Evolutionary conservation across 2,888 invertebrate genomes (phyloP).

Genomic region (Pristionchus arcanus): DNA sequence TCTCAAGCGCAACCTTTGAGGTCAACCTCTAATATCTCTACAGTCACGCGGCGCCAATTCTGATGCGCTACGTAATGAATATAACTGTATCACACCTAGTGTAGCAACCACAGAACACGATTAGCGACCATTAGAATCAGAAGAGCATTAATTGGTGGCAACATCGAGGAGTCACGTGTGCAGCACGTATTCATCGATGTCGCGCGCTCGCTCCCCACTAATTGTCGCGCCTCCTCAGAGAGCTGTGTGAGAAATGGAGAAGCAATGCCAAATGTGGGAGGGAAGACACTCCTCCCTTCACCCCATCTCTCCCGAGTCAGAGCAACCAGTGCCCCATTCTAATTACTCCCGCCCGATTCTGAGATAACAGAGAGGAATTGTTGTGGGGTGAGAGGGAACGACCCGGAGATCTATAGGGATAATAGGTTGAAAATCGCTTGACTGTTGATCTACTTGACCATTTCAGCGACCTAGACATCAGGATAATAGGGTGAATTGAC

Average conservation of each 20-base stretch:
- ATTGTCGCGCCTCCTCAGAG: background rate
- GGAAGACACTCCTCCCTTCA: background rate
- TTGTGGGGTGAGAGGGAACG: slow-evolving; percentile 20
- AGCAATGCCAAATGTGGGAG: background rate
- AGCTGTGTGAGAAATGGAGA: background rate
- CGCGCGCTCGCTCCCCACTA: background rate
- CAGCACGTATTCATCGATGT: background rate
- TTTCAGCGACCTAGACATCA: background rate
- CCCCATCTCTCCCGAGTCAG: background rate
- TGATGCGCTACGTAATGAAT: too few relatives aligned
- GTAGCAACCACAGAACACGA: too few relatives aligned
- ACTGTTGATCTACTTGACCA: too few relatives aligned
- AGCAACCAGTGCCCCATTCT: background rate
- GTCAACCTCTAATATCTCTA: too few relatives aligned
- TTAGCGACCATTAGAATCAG: too few relatives aligned
- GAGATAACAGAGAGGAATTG: background rate
- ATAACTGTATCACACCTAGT: too few relatives aligned
- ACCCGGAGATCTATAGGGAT: background rate
- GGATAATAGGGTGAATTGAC: background rate
- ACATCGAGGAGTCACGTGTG: background rate
- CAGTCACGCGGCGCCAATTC: too few relatives aligned
- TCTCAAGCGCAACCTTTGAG: too few relatives aligned
- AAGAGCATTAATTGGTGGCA: too few relatives aligned
- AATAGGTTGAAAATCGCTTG: background rate
- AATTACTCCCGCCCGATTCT: slow-evolving; percentile 14